phyloP scores from a whole-genome alignment of 2,888 invertebrate genomes.

The Scrobipalpa costella region DNA sequence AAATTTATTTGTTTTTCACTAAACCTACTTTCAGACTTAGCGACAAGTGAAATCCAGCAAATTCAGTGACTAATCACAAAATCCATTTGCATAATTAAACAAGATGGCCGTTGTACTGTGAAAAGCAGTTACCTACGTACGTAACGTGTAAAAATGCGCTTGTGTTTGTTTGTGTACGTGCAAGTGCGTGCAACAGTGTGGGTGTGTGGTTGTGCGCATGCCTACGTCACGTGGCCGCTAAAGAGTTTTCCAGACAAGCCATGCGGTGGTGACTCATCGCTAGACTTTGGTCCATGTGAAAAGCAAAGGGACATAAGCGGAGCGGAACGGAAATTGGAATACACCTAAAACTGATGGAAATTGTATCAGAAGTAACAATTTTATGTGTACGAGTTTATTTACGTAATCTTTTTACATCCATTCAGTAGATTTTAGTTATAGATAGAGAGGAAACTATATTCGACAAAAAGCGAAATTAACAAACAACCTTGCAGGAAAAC shows the following conservation, averaged over 20 bases:
- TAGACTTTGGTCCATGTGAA: constrained; percentile 39
- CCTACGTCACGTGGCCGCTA: constrained; percentile 53
- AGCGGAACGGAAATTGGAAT: neutral
- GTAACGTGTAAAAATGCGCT: constrained; percentile 39
- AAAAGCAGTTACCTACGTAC: neutral
- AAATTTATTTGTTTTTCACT: no score
- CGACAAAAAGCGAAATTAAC: no score
- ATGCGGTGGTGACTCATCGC: constrained; percentile 53
- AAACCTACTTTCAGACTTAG: neutral
- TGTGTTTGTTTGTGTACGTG: constrained; percentile 34
- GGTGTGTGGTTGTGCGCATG: constrained; percentile 43
- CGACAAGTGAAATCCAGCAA: neutral
- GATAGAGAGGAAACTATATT: no score
- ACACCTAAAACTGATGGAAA: neutral
- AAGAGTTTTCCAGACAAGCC: constrained; percentile 66
- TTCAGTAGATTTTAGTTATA: no score
- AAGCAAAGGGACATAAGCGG: constrained; percentile 21
- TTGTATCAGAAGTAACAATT: no score
- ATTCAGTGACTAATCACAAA: neutral
- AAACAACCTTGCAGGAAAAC: no score
- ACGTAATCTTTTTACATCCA: no score
- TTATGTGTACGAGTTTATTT: no score
- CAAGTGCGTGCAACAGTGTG: neutral
- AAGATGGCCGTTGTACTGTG: neutral
- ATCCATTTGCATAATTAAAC: constrained; percentile 41